Evolutionary conservation across 2,797 vertebrate genomes (phyloP).

Genomic region (Coranthus polyacanthus): DNA sequence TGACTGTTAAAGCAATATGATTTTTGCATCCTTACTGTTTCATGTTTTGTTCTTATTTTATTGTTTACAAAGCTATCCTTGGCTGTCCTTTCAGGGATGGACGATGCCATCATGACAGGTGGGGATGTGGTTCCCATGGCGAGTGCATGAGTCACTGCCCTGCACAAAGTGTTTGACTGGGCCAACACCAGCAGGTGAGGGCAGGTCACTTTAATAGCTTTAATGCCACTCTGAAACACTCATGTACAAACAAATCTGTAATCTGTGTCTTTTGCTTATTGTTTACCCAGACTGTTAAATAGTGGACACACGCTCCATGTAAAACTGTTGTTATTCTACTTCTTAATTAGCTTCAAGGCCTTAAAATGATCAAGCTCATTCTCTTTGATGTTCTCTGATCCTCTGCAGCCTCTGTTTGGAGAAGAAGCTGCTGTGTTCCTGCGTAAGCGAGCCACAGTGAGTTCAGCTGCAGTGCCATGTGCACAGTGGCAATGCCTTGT

Average conservation of each 20-base stretch:
- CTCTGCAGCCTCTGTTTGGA: constrained; percentile 86
- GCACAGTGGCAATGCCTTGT: constrained; percentile 37
- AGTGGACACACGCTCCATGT: neutral
- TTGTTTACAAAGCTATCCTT: constrained; percentile 41
- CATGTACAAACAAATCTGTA: neutral
- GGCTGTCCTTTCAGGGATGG: constrained; percentile 92
- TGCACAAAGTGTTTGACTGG: constrained; percentile 95
- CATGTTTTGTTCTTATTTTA: neutral
- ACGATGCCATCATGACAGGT: constrained; percentile 94
- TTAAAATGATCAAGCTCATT: constrained; percentile 26
- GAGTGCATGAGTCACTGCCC: constrained; percentile 92
- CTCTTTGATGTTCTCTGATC: constrained; percentile 47
- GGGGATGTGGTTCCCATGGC: constrained; percentile 94
- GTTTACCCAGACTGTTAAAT: constrained; percentile 1
- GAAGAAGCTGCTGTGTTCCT: constrained; percentile 91
- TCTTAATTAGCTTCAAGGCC: constrained; percentile 11
- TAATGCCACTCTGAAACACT: constrained; percentile 16
- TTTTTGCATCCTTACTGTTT: too few relatives aligned
- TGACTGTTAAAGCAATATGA: too few relatives aligned
- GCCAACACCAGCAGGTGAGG: constrained; percentile 89
- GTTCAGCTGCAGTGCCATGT: constrained; percentile 67
- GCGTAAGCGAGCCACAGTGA: too few relatives aligned
- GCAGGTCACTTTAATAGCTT: constrained; percentile 74
- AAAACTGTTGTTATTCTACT: constrained; percentile 8
- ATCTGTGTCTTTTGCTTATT: constrained; percentile 1